Evolutionary conservation across 2,113 vertebrate species (phyloP), one percentile per base, ranked within the genome.

Genomic region (Callorhinus ursinus): DNA sequence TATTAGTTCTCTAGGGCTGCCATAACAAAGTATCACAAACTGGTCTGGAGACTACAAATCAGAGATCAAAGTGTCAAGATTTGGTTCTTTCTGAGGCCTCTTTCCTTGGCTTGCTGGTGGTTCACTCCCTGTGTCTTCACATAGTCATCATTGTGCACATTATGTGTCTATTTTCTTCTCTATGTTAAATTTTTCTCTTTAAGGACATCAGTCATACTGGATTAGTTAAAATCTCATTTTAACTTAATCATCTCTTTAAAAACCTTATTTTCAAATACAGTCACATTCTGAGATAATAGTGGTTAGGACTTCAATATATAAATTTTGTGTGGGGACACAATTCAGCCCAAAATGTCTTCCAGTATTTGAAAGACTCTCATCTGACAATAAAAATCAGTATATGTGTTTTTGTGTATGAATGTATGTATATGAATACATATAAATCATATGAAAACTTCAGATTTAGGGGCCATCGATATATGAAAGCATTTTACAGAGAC

Each of bases 131-230:
- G 12, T 28, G 36, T 72, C 55, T 19, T 93, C 46, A 21, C 55
- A 22, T 33, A 8, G 19, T 10, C 22, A 3, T 74, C 16, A 59
- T n/a, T n/a, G 22, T 65, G 36, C 61, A 26, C 61, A 26, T 42
- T 59, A 31, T 4, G 3, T 8, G 26, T 36, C 21, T 51, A 5
- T 7, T 12, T 13, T 31, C 19, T 79, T 4, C 10, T 2, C 0
- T 59, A 5, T 69, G 3, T 76, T 90, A 22, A 53, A 8, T 36
- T 81, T 74, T 90, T 12, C 72, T 84, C n/a, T 71, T 21, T 59
- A 21, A 85, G 10, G 14, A 53, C 26, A 39, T n/a, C 33, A 57
- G 46, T 39, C 18, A 33, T 24, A 28, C 7, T 21, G 42, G 16
- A 36, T 51, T 67, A 94, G 26, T 49, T 39, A 90, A 59, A 4